Base-by-base conservation (phyloP, 2,888 invertebrate genomes). In the Caenorhabditis uteleia region DNA sequence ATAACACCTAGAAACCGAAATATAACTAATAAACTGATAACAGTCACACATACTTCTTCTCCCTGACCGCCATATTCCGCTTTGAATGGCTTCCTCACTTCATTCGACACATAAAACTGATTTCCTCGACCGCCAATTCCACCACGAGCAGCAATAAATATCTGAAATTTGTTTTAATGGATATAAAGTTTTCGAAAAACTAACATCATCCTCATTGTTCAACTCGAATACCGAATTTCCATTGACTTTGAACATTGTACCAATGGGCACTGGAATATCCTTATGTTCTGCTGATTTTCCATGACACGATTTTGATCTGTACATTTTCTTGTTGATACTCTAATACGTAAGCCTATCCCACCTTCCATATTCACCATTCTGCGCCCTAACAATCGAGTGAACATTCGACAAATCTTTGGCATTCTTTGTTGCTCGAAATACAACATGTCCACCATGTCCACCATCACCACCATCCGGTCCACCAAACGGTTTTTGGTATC, bases 391-490 rank as follows among this genome's bases (percentile, higher is more conserved):
- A 10, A 75, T 60, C 21, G 72, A 58, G 20, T 57, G 39, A n/a
- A 82, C 43, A 23, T 71, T 69, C 14, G 79, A 72, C 7, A 82
- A 60, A 56, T 82, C 82, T 42, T 70, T 74, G 3, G 58, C 58
- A 23, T 67, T 57, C 16, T 56, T 50, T 34, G 70, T 59, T 0
- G 78, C 78, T 68, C 56, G 44, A 39, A 80, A 77, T 26, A 80
- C 57, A 26, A 80, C 74, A 46, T 80, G 80, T 12, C 78, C 80
- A 3, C 80, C 90, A 46, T 79, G 89, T 0, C 98, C 98, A 0
- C 97, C 98, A 84, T 97, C 93, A 0, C 95, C 97, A 0, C 95
- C 95, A 84, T 93, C 92, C 0, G 95, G 95, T 0, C 95, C 95
- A 0, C 92, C 97, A 56, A 87, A 88, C 67, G 93, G 94, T 79